These are phyloP conservation scores for Tenthredo livida DNA, from an alignment of 2,888 invertebrate species.

Conservation along the genomic window DNA sequence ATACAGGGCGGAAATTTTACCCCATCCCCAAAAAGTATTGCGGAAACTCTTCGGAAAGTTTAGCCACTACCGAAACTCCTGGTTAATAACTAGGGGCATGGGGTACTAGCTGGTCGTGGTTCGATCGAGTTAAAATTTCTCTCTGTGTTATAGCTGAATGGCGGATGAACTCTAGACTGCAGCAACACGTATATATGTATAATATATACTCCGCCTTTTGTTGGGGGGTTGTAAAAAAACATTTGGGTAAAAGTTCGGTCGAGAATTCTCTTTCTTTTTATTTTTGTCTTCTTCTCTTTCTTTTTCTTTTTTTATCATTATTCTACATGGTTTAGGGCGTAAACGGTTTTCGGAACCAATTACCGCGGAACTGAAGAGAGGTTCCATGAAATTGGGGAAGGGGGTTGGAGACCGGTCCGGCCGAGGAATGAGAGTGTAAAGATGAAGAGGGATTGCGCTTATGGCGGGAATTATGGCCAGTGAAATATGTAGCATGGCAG, in stretches of 20 bases:
- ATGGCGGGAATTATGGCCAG: background rate
- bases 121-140: conserved; percentile 24
- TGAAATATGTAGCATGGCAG: background rate
- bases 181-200: background rate
- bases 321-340: background rate
- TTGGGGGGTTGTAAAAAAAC: background rate
- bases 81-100: background rate
- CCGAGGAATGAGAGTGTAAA: background rate
- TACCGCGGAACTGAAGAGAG: background rate
- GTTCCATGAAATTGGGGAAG: background rate
- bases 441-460: background rate
- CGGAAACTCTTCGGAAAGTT: background rate
- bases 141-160: background rate
- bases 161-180: background rate
- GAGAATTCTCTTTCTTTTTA: background rate
- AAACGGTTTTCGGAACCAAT: background rate
- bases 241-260: background rate
- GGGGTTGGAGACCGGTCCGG: background rate
- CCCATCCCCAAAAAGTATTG: background rate
- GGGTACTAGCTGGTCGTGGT: background rate
- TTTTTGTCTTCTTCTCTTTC: background rate
- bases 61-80: background rate
- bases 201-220: background rate
- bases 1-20: background rate
- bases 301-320: background rate